A percentile compares a stretch with the other conserved stretches of the same genome.
phyloP scores from a whole-genome alignment of 2,113 vertebrate species.

The Hypocryptadius cinnamomeus region DNA sequence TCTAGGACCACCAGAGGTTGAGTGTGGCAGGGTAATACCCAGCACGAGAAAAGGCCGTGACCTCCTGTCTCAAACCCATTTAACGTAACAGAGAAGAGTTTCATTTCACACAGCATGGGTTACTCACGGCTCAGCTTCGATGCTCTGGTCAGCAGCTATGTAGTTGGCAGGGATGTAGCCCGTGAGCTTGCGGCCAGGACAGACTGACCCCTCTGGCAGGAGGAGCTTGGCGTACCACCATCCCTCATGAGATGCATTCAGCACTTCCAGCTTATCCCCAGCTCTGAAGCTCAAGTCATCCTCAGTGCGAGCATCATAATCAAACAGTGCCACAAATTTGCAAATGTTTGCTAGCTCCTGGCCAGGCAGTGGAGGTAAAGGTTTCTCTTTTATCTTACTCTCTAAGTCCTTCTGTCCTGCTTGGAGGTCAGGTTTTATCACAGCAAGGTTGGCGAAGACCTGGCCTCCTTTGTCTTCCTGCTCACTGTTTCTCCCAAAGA shows the following conservation, averaged over 20 bases:
- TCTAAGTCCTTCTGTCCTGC: neutral
- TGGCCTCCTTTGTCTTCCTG: neutral
- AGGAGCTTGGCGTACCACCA: slow-evolving; percentile 87
- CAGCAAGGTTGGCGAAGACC: neutral
- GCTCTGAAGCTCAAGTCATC: slow-evolving; percentile 85
- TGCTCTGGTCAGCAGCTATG: slow-evolving; percentile 81
- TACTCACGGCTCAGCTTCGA: slow-evolving; percentile 89
- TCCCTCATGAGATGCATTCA: slow-evolving; percentile 69
- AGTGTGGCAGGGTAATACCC: neutral
- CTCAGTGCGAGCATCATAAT: slow-evolving; percentile 83
- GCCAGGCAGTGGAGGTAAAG: neutral
- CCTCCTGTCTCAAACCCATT: neutral
- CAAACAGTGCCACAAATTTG: slow-evolving; percentile 82
- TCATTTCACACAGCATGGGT: fast-evolving
- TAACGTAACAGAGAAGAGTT: neutral
- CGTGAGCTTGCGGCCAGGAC: slow-evolving; percentile 23
- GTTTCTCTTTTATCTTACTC: neutral
- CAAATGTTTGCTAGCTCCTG: neutral
- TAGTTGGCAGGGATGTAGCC: slow-evolving; percentile 94
- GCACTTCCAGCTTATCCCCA: slow-evolving; percentile 79
- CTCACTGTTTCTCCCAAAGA: neutral
- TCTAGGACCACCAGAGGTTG: neutral
- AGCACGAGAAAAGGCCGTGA: neutral
- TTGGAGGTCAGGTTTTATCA: neutral
- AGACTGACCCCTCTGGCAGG: slow-evolving; percentile 52